phyloP scores from a whole-genome alignment of 2,888 invertebrate species.

The Geophilus truncorum region DNA sequence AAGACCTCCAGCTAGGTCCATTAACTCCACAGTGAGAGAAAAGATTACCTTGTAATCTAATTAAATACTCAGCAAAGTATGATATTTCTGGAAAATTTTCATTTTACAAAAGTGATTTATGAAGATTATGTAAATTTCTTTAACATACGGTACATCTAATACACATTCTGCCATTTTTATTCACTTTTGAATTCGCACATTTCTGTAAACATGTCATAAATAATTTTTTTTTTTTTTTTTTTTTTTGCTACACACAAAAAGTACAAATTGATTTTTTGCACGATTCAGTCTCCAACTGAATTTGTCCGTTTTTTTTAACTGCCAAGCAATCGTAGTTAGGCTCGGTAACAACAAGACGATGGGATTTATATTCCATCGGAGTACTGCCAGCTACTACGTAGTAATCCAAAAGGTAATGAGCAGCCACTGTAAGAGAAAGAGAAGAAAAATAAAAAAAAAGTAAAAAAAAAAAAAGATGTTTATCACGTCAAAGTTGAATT shows the following conservation, averaged over 20 bases:
- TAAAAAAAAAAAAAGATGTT: background rate
- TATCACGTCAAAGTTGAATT: too few relatives aligned
- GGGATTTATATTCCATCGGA: background rate
- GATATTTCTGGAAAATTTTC: too few relatives aligned
- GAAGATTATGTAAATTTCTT: too few relatives aligned
- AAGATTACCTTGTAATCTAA: background rate
- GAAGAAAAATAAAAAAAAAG: background rate
- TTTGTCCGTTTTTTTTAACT: background rate
- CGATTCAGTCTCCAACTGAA: background rate
- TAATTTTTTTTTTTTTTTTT: background rate
- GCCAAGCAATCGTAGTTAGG: background rate
- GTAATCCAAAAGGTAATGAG: background rate
- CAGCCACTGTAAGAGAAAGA: background rate
- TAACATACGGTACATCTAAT: too few relatives aligned
- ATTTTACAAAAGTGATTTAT: too few relatives aligned
- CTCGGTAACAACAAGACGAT: background rate
- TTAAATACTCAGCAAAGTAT: background rate
- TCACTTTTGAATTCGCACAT: too few relatives aligned
- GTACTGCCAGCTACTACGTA: background rate
- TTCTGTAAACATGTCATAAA: too few relatives aligned
- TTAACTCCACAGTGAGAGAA: background rate
- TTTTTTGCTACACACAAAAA: background rate
- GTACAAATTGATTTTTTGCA: constrained; percentile 10
- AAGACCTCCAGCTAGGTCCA: background rate
- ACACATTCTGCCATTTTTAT: too few relatives aligned